These are phyloP conservation scores for Drosophila sulfurigaster DNA, from an alignment of 1,140 invertebrate species.

Conservation along the genomic window DNA sequence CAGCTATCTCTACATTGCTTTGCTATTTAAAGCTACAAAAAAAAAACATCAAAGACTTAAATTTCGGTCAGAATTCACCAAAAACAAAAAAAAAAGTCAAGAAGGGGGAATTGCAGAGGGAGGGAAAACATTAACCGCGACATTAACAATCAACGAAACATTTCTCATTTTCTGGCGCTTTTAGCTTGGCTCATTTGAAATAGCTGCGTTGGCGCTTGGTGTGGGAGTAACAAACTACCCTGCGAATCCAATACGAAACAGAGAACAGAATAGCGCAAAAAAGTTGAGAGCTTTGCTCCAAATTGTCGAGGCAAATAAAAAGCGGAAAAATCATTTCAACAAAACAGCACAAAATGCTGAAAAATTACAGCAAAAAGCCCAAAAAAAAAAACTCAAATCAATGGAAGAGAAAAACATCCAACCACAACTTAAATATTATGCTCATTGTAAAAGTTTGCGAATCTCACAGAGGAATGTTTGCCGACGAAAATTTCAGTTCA, in stretches of 20 bases:
- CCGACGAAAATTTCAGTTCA: background rate
- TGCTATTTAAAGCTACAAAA: background rate
- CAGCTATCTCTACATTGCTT: too few relatives aligned
- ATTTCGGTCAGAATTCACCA: too few relatives aligned
- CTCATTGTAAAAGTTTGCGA: conserved; percentile 34
- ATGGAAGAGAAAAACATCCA: conserved; percentile 20
- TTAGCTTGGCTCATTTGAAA: conserved; percentile 20
- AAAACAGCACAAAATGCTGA: conserved; percentile 19
- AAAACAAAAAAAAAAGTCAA: too few relatives aligned
- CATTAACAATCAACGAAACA: conserved; percentile 74
- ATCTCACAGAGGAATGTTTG: background rate
- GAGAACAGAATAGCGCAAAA: conserved; percentile 20
- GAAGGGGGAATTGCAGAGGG: too few relatives aligned
- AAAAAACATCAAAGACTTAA: too few relatives aligned
- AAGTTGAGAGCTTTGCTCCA: conserved; percentile 76
- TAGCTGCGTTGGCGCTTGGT: background rate
- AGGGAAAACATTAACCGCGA: conserved; percentile 13
- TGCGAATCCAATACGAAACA: conserved; percentile 11
- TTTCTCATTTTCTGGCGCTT: conserved; percentile 44
- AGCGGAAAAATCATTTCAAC: conserved; percentile 42
- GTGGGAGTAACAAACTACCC: conserved; percentile 14
- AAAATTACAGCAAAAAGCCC: conserved; percentile 15
- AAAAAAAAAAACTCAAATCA: conserved; percentile 9
- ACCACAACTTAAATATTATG: conserved; percentile 22
- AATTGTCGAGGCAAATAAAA: conserved; percentile 55